Evolutionary conservation across 2,888 invertebrate genomes (phyloP).

Genomic region (Epiblema foenella): DNA sequence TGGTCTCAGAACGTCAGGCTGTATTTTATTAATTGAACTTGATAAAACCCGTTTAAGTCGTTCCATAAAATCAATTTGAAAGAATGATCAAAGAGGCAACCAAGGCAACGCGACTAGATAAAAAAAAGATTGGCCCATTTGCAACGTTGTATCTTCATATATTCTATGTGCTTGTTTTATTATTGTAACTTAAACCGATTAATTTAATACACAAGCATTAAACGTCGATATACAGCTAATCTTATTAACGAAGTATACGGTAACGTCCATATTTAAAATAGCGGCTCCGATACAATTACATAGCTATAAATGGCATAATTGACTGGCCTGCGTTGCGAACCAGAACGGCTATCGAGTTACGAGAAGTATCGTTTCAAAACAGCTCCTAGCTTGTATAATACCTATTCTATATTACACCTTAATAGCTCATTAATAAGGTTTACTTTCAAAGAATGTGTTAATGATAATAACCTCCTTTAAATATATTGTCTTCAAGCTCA

Average conservation of each 20-base stretch:
- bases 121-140: neutral
- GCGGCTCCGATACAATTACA: constrained; percentile 20
- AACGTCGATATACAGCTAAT: neutral
- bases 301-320: constrained; percentile 39
- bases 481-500: constrained; percentile 26
- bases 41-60: too few relatives aligned
- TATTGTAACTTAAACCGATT: neutral
- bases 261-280: constrained; percentile 21
- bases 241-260: neutral
- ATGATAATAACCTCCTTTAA: neutral
- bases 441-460: neutral
- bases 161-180: neutral
- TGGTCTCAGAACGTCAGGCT: too few relatives aligned
- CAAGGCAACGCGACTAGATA: too few relatives aligned
- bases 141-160: neutral
- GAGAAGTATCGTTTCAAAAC: constrained; percentile 9
- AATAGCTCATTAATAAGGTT: neutral
- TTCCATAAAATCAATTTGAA: too few relatives aligned
- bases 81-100: too few relatives aligned
- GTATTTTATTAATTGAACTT: too few relatives aligned
- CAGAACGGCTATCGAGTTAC: constrained; percentile 37
- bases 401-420: neutral
- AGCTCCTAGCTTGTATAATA: neutral
- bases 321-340: constrained; percentile 33
- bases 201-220: neutral